Base-by-base conservation (phyloP, 2,113 vertebrate species). In the Eira barbara region DNA sequence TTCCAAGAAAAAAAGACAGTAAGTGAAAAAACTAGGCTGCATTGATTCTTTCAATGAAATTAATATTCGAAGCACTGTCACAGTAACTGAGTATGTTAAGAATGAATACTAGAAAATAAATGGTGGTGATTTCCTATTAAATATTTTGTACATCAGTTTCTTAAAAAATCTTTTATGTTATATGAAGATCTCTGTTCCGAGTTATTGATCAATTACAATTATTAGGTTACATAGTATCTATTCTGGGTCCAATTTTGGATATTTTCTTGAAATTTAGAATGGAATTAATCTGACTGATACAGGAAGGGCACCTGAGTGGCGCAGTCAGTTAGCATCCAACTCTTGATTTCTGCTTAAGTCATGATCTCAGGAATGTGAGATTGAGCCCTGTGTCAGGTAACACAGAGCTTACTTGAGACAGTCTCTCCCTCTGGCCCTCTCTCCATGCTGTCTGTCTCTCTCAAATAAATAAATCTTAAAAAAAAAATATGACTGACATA, bases 251-350 rank as follows among this genome's bases (percentile, higher is more conserved):
- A 47, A 3, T 14, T 47, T 55, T 74, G 7, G 31, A 47, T 88
- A 49, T 67, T 93, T 97, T 89, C 21, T 29, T 89, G 39, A 36
- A 61, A 59, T 80, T 93, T 91, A 88, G 89, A 6, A 80, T 63
- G 10, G 34, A 81, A 45, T 82, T 59, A 74, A 49, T 47, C 97
- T 21, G n/a, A 87, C 5, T 69, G 67, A 69, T n/a, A 69, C 4
- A 20, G 34, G 18, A 69, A 18, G 67, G 67, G 67, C 67, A 36
- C 34, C 67, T 69, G 34, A 29, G 17, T 69, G n/a, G 34, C 8
- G 0, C 67, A 69, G 31, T 69, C 34, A 20, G 34, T 8, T n/a
- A 18, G 34, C 7, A 17, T 18, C 65, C 13, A 17, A 17, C 67
- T 36, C 67, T 21, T 36, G 34, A 4, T 69, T 69, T 69, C 2